Evolutionary conservation across 2,888 invertebrate genomes (phyloP).

Genomic region (Eurois occulta): DNA sequence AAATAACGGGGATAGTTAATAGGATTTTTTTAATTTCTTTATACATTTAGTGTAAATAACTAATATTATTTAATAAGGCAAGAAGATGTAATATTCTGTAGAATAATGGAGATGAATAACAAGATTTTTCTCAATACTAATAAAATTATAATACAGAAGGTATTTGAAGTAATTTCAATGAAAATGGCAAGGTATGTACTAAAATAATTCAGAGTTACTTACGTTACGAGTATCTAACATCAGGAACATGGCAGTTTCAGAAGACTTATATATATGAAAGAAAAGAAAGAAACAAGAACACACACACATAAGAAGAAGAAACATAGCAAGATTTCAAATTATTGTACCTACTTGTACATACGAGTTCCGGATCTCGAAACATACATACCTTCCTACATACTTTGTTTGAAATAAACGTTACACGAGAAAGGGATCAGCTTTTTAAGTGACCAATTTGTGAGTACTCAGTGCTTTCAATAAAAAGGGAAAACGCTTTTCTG

Average conservation of each 20-base stretch:
- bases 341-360: not conserved
- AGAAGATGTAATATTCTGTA: not conserved
- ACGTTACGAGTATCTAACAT: too few species aligned
- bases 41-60: not conserved
- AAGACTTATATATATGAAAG: too few species aligned
- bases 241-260: not conserved
- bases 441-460: slow-evolving; percentile 9
- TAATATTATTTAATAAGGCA: not conserved
- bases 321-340: not conserved
- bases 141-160: too few species aligned
- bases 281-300: too few species aligned
- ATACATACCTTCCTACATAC: not conserved
- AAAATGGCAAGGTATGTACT: too few species aligned
- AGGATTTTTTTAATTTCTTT: not conserved
- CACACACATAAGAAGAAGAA: too few species aligned
- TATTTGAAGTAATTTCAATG: too few species aligned
- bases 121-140: too few species aligned
- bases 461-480: not conserved
- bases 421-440: not conserved
- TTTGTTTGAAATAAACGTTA: not conserved
- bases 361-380: not conserved
- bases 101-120: not conserved
- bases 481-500: not conserved
- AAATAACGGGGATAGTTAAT: too few species aligned
- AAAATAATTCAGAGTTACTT: not conserved